A percentile compares a stretch with the other conserved stretches of the same genome.
phyloP scores from a whole-genome alignment of 2,888 invertebrate species.

The Priocnemis perturbator region DNA sequence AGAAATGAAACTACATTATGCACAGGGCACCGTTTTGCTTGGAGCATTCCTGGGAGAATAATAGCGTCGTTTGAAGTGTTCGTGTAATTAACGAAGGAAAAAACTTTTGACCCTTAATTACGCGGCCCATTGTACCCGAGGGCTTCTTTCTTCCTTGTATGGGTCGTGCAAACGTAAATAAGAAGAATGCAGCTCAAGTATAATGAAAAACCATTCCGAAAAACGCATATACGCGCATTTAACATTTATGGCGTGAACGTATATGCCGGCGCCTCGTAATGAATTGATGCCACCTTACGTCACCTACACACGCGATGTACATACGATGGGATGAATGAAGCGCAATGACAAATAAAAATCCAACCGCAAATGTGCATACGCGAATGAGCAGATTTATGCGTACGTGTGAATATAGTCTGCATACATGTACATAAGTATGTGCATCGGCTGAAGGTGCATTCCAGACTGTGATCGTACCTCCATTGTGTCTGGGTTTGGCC shows the following conservation, averaged over 20 bases:
- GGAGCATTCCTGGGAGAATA: constrained; percentile 53
- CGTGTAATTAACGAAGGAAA: constrained; percentile 56
- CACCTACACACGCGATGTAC: constrained; percentile 14
- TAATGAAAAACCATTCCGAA: constrained; percentile 19
- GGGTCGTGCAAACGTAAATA: constrained; percentile 39
- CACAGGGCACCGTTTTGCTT: constrained; percentile 43
- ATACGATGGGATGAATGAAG: neutral
- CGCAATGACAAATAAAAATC: neutral
- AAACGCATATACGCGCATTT: neutral
- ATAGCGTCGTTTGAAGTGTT: constrained; percentile 56
- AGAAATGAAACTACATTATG: constrained; percentile 48
- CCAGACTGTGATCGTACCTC: constrained; percentile 28
- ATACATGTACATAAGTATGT: constrained; percentile 4
- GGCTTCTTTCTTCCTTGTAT: constrained; percentile 34
- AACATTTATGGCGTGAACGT: constrained; percentile 22
- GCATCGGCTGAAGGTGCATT: constrained; percentile 3
- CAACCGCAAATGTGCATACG: too few species aligned
- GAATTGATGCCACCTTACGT: constrained; percentile 25
- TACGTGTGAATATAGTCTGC: constrained; percentile 12
- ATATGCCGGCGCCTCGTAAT: constrained; percentile 13
- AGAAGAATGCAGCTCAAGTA: constrained; percentile 33
- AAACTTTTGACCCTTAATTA: constrained; percentile 57
- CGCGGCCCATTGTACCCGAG: constrained; percentile 48
- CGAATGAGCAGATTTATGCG: constrained; percentile 6
- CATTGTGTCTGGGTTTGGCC: constrained; percentile 35